Conservation (phyloP, 2,797 vertebrate species). For the Sphenodon punctatus region DNA sequence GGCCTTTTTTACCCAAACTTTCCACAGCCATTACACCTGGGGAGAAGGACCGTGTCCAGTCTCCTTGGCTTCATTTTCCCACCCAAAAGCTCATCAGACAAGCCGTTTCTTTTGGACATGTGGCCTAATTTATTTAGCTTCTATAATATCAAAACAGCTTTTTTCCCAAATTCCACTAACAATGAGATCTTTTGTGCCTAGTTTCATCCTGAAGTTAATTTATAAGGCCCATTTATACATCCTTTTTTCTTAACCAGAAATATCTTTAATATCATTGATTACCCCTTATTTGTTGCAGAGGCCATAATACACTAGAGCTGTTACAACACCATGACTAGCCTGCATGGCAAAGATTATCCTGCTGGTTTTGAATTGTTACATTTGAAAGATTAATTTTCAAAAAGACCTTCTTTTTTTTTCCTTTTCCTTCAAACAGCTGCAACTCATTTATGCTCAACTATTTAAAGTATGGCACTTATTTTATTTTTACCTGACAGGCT, state of each 20-base stretch:
- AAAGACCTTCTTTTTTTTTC: constrained; percentile 1
- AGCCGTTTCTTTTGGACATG: not conserved
- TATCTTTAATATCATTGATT: not conserved
- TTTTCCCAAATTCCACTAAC: not conserved
- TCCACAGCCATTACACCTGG: accelerated
- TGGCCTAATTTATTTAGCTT: not conserved
- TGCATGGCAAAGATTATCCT: not conserved
- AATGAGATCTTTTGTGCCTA: not conserved
- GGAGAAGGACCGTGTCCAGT: not conserved
- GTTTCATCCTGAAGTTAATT: not conserved
- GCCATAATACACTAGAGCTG: not conserved
- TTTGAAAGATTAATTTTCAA: constrained; percentile 13
- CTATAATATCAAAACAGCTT: not conserved
- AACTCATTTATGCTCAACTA: constrained; percentile 11
- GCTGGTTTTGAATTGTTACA: constrained; percentile 2
- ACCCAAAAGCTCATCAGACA: not conserved
- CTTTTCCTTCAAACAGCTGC: not conserved
- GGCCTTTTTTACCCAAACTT: not conserved
- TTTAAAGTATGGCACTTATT: constrained; percentile 9
- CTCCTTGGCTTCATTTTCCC: not conserved
- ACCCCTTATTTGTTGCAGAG: not conserved
- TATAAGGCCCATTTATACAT: not conserved
- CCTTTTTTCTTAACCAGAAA: constrained; percentile 1
- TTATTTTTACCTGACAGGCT: constrained; percentile 17
- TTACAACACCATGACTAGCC: not conserved